Conservation (phyloP, 2,113 vertebrate genomes). For the Marcusenius ussheri region DNA sequence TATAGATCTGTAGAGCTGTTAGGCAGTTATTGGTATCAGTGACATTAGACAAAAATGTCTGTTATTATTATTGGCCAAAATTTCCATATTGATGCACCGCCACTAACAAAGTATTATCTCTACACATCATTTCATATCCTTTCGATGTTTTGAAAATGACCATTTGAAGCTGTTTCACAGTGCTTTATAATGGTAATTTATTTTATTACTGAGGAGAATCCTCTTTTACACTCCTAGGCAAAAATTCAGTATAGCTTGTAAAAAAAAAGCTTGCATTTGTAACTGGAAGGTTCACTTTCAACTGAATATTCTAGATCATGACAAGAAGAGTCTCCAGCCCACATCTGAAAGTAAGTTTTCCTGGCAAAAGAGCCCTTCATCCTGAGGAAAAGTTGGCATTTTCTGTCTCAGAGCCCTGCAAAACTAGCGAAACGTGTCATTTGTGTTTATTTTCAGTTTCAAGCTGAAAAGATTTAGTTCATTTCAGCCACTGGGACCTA, state of each 20-base stretch:
- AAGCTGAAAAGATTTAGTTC: not conserved
- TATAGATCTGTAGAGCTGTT: not conserved
- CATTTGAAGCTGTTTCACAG: not conserved
- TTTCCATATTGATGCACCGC: not conserved
- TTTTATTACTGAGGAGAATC: not conserved
- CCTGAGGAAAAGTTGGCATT: conserved; percentile 27
- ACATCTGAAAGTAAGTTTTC: conserved; percentile 24
- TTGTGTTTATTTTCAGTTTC: not conserved
- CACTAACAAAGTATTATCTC: not conserved
- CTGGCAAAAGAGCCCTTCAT: conserved; percentile 42
- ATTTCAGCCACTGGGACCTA: not conserved
- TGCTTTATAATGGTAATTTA: not conserved
- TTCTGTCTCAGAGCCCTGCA: conserved; percentile 23
- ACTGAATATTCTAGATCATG: conserved; percentile 41
- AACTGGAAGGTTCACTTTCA: conserved; percentile 40
- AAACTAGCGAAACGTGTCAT: not conserved
- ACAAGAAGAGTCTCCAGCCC: conserved; percentile 48
- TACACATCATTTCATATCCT: not conserved
- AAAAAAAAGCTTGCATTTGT: conserved; percentile 17
- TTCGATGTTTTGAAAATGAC: not conserved
- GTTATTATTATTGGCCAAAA: not conserved
- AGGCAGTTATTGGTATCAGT: not conserved
- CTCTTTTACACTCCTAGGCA: not conserved
- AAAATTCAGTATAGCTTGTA: not conserved
- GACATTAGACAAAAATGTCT: not conserved